Conservation (phyloP, 2,113 vertebrate genomes). For the Pollachius pollachius region DNA sequence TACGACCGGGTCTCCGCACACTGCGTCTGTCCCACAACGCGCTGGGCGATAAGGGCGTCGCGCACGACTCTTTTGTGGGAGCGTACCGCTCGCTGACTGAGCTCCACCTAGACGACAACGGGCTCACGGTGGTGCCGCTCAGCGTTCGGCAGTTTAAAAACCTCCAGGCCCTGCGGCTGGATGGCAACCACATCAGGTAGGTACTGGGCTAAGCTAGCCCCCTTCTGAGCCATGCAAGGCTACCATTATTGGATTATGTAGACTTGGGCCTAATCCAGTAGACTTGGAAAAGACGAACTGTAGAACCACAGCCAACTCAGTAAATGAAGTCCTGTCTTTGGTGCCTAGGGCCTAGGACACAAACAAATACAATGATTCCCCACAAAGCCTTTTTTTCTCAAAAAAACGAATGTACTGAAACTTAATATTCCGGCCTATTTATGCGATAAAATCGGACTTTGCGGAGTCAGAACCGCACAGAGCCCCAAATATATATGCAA, state of each 20-base stretch:
- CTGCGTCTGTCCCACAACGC: constrained; percentile 76
- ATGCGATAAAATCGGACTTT: no score
- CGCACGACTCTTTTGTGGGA: constrained; percentile 68
- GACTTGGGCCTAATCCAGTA: background rate
- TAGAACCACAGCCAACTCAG: no score
- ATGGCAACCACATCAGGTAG: constrained; percentile 79
- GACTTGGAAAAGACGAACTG: no score
- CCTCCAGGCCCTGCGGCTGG: constrained; percentile 72
- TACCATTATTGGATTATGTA: no score
- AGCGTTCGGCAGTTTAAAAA: constrained; percentile 74
- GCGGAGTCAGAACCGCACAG: background rate
- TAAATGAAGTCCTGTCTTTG: no score
- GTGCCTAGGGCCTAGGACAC: no score
- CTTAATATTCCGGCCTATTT: no score
- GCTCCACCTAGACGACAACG: constrained; percentile 77
- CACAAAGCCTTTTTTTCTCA: no score
- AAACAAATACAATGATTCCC: no score
- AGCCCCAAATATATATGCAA: background rate
- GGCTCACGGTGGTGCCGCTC: constrained; percentile 66
- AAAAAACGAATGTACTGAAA: no score
- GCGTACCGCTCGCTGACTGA: constrained; percentile 69
- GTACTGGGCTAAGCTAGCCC: background rate
- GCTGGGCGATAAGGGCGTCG: constrained; percentile 52
- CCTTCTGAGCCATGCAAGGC: no score
- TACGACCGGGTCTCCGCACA: constrained; percentile 70